Evolutionary conservation across 1,140 invertebrate genomes (phyloP), one percentile per base, ranked within the genome.

Genomic region (Hyposmocoma kahamanoa): DNA sequence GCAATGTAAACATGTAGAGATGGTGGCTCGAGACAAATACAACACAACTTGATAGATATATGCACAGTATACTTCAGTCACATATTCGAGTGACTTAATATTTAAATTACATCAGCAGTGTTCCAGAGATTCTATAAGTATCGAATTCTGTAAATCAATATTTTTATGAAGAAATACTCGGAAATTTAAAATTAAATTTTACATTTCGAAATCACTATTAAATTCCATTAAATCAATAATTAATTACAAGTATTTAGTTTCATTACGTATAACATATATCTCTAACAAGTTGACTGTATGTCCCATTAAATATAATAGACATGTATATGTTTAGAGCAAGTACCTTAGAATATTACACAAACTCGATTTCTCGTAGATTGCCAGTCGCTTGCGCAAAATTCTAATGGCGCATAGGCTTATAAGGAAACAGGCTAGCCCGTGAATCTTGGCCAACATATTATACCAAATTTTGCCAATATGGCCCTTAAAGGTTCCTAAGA

Each of bases 281-380:
- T 11, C 6, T 28, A 28, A 28, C 6, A 28, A 6, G 6, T 28
- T 28, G 24, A 11, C 24, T 6, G 6, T 28, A 28, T 11, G 6
- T 28, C 24, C 24, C 11, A 28, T 28, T 11, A 11, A 6, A 28
- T 28, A 11, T 6, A 11, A 28, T 28, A 28, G 6, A 6, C 11
- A 28, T 6, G 11, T 6, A 28, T 28, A 28, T 28, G 6, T 6
- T 28, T 28, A 6, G 6, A 6, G 6, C 24, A 11, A 56, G 45
- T 30, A 39, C 32, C 30, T 15, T 5, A 17, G 21, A 48, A 49
- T 39, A 57, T 73, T 73, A 53, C 70, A 58, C 57, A 71, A 67
- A 69, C 61, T 50, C 52, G 60, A 67, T 71, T 74, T 74, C 67
- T 67, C 62, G 42, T 52, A 38, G 42, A 57, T 65, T 62, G 49